These are phyloP conservation scores for Hermaeophaga mercurialis DNA, from an alignment of 2,888 invertebrate genomes.

Conservation along the genomic window DNA sequence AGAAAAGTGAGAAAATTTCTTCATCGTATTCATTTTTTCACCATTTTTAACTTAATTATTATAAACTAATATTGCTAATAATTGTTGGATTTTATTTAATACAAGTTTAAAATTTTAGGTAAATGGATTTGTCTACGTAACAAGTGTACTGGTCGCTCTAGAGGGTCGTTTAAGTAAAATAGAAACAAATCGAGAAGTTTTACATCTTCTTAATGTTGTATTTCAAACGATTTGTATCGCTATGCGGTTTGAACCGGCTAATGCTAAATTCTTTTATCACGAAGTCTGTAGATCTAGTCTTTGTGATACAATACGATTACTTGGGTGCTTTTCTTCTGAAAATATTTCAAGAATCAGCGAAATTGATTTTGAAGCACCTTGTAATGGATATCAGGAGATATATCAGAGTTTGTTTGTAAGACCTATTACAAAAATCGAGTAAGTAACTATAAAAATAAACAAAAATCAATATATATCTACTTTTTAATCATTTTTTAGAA, in stretches of 20 bases:
- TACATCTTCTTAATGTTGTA: conserved; percentile 82
- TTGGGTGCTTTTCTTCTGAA: conserved; percentile 80
- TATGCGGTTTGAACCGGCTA: conserved; percentile 99
- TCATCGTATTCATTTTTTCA: not conserved
- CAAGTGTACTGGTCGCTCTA: conserved; percentile 90
- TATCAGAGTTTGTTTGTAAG: conserved; percentile 80
- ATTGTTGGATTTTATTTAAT: too few species aligned
- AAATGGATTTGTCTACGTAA: conserved; percentile 97
- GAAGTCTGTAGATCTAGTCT: conserved; percentile 96
- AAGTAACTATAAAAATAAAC: conserved; percentile 49
- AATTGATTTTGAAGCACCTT: conserved; percentile 43
- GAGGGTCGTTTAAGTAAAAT: conserved; percentile 76
- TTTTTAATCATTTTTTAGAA: conserved; percentile 57
- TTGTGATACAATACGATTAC: conserved; percentile 87
- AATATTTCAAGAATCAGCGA: conserved; percentile 51
- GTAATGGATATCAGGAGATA: conserved; percentile 51
- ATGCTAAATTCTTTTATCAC: conserved; percentile 96
- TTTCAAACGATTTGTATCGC: conserved; percentile 95
- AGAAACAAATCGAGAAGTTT: conserved; percentile 63
- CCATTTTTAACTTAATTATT: too few species aligned
- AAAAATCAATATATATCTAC: too few species aligned
- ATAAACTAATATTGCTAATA: too few species aligned
- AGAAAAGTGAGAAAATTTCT: conserved; percentile 71
- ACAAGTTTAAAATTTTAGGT: conserved; percentile 59
- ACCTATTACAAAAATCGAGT: conserved; percentile 73